Evolutionary conservation across 35 echinoderm and acorn worm genomes (phyloP).

Genomic region (Apostichopus parvimensis): DNA sequence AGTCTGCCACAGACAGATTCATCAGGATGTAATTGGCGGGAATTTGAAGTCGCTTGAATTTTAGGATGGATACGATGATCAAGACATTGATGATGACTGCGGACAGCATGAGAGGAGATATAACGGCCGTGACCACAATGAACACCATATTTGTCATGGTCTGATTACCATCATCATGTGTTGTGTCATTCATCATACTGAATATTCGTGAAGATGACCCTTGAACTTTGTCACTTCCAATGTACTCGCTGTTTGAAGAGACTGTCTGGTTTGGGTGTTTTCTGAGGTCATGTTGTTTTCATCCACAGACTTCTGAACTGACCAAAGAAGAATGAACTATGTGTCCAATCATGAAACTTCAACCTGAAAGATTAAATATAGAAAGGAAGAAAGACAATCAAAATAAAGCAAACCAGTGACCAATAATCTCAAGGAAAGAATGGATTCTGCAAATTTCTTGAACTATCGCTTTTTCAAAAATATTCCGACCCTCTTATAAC

Average conservation of each 20-base stretch:
- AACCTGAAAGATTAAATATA: too few species aligned
- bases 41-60: conserved; percentile 94
- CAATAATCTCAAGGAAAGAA: too few species aligned
- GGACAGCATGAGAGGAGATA: conserved; percentile 52
- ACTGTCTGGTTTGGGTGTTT: too few species aligned
- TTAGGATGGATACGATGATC: conserved; percentile 68
- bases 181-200: neutral
- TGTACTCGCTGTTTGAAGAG: neutral
- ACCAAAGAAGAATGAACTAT: too few species aligned
- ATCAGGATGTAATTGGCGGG: conserved; percentile 93
- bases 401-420: too few species aligned
- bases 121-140: neutral
- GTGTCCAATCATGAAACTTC: too few species aligned
- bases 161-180: neutral
- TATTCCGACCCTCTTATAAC: too few species aligned
- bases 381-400: too few species aligned
- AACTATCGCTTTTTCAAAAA: too few species aligned
- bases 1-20: conserved; percentile 84
- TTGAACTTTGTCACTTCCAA: neutral
- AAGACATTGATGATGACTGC: conserved; percentile 75
- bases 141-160: neutral
- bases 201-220: neutral
- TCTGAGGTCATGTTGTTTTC: too few species aligned
- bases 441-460: too few species aligned
- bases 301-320: too few species aligned